These are phyloP conservation scores for Oryzaephilus surinamensis DNA, from an alignment of 1,140 invertebrate genomes.

Conservation along the genomic window DNA sequence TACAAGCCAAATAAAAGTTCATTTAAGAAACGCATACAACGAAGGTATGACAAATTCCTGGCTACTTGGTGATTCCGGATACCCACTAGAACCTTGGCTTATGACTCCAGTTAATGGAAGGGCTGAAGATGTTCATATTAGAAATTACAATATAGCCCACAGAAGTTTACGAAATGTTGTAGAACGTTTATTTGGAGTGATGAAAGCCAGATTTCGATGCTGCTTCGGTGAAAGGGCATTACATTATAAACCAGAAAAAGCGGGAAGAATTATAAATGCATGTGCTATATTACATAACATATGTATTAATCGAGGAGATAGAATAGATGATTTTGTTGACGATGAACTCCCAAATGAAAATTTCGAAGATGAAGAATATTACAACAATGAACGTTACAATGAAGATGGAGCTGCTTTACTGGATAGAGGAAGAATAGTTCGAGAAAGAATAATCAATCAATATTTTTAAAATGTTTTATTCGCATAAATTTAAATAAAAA, in stretches of 20 bases:
- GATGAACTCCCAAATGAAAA: no score
- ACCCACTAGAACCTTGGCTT: constrained; percentile 15
- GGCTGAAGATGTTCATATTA: background rate
- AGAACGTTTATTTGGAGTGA: constrained; percentile 9
- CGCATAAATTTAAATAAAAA: no score
- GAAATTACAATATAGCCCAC: constrained; percentile 3
- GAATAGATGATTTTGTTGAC: no score
- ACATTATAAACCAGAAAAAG: constrained; percentile 1
- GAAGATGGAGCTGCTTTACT: no score
- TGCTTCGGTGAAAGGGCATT: constrained; percentile 8
- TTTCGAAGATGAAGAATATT: no score
- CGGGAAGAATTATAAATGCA: no score
- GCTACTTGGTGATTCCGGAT: constrained; percentile 17
- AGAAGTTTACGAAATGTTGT: constrained; percentile 5
- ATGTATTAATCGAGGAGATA: no score
- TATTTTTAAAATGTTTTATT: no score
- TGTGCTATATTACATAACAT: no score
- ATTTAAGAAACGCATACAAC: constrained; percentile 5
- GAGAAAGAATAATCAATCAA: no score
- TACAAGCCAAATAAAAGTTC: constrained; percentile 4
- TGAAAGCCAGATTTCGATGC: constrained; percentile 15
- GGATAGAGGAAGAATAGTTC: no score
- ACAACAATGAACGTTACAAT: no score
- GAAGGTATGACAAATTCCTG: constrained; percentile 4
- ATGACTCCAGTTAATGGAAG: constrained; percentile 13